These are phyloP conservation scores for Lagenorhynchus albirostris DNA, from an alignment of 2,113 vertebrate genomes.

Conservation along the genomic window DNA sequence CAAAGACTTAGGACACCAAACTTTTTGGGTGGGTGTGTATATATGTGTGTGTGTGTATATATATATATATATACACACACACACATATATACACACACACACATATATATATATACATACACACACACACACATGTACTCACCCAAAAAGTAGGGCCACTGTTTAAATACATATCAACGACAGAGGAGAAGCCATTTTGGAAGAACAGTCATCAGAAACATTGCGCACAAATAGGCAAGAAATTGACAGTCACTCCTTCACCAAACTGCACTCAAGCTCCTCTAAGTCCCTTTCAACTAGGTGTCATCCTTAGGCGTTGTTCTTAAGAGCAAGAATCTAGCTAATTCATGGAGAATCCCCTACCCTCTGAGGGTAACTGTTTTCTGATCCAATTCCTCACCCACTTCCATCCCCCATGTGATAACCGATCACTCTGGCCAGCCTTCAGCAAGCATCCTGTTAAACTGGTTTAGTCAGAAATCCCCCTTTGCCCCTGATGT, in stretches of 20 bases:
- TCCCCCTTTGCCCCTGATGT: no score
- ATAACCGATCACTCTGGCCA: not conserved
- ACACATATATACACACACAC: no score
- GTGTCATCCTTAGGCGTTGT: not conserved
- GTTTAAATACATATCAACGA: not conserved
- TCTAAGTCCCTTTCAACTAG: not conserved
- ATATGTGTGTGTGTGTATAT: not conserved
- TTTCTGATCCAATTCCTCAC: not conserved
- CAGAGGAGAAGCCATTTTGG: not conserved
- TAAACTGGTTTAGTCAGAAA: not conserved
- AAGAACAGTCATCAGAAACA: not conserved
- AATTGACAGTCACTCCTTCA: not conserved
- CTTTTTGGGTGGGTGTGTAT: no score
- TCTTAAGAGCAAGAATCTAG: not conserved
- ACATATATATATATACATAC: accelerated
- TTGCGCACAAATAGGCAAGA: not conserved
- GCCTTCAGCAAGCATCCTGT: not conserved
- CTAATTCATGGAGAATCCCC: not conserved
- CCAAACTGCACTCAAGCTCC: not conserved
- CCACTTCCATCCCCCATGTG: no score
- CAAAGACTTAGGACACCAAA: not conserved
- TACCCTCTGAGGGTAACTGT: not conserved
- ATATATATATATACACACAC: no score
- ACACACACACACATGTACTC: not conserved
- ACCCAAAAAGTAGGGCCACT: no score